Evolutionary conservation across 2,888 invertebrate species (phyloP).

Genomic region (Cylindroiulus punctatus): DNA sequence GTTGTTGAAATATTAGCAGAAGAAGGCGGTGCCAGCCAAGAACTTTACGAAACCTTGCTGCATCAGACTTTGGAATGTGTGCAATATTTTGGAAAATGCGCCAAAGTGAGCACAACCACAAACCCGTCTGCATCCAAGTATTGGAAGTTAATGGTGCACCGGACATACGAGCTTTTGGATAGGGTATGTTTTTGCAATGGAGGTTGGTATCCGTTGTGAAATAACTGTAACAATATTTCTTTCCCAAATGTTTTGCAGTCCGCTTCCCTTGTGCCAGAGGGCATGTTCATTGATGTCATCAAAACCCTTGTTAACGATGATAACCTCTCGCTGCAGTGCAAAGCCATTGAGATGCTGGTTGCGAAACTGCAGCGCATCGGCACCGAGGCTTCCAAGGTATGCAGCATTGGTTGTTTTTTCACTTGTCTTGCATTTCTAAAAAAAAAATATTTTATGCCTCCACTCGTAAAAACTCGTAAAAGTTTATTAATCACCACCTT

Average conservation of each 20-base stretch:
- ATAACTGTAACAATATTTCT: background rate
- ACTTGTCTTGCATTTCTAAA: no score
- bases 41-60: background rate
- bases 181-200: constrained; percentile 69
- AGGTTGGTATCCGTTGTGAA: background rate
- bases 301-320: constrained; percentile 77
- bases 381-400: background rate
- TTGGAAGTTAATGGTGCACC: constrained; percentile 83
- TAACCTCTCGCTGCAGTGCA: constrained; percentile 76
- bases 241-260: constrained; percentile 10
- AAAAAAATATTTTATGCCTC: no score
- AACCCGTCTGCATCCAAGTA: constrained; percentile 71
- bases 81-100: background rate
- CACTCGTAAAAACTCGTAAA: no score
- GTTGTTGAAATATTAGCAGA: background rate
- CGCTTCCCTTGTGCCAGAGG: background rate
- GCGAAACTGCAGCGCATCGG: constrained; percentile 74
- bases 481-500: no score
- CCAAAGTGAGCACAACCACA: background rate
- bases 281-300: constrained; percentile 81
- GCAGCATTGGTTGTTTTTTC: no score
- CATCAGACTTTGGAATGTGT: constrained; percentile 9
- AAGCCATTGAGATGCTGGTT: constrained; percentile 86
- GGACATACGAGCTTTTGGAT: constrained; percentile 82
- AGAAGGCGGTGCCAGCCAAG: background rate